Evolutionary conservation across 1,140 invertebrate genomes (phyloP), one percentile per base, ranked within the genome.

Genomic region (Bombus waltoni): DNA sequence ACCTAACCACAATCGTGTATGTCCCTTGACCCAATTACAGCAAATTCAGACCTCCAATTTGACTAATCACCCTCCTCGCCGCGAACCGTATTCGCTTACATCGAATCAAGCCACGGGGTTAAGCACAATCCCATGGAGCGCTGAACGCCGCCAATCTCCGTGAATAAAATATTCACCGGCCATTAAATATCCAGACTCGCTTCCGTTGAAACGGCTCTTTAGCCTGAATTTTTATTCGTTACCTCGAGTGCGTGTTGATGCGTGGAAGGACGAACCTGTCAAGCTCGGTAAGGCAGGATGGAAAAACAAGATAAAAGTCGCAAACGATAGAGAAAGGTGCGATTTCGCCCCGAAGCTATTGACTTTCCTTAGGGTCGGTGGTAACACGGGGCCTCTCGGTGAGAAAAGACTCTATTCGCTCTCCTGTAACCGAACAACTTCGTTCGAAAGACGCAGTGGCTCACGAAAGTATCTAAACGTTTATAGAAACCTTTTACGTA

Each of bases 291-390:
- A 22, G 35, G 44, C 42, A 18, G 25, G 25, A 28, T 72, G 32
- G 35, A 40, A 57, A 77, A 59, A 32, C 13, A 62, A 28, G 4
- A 13, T 62, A 13, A 32, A 32, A 40, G 66, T 73, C 81, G 44
- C 62, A 38, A 42, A 74, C n/a, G 28, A n/a, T 35, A 47, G 42
- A 78, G 68, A 80, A 57, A 88, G 82, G 85, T 82, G 83, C 82
- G 84, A 92, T 91, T 81, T 87, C 71, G 79, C 15, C 40, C 81
- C 72, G 86, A 87, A 88, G 87, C 81, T 92, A 90, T 92, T 89
- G 90, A 92, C 91, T 92, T 92, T 92, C 79, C 83, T 40, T 73
- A 72, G 73, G 80, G 86, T 73, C 82, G 85, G 71, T 62, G 73
- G 38, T 87, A 86, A 78, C 75, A 73, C 77, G 84, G 87, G 77